Evolutionary conservation across 2,888 invertebrate genomes (phyloP).

Genomic region (Cybosia mesomella): DNA sequence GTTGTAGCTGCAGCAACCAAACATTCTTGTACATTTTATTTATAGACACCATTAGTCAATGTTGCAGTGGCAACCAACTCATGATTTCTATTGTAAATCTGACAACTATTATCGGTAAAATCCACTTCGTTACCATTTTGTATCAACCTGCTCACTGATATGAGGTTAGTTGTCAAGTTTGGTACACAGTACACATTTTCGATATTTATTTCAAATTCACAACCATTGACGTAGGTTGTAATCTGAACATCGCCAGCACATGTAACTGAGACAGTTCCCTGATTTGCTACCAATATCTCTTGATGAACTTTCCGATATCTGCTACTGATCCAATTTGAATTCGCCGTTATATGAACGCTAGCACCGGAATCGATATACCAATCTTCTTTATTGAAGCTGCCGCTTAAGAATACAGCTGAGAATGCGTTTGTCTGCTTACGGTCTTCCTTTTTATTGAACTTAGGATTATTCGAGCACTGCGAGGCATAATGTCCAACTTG

Average conservation of each 20-base stretch:
- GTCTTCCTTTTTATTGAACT: too few relatives aligned
- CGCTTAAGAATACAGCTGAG: constrained; percentile 24
- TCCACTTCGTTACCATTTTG: not conserved
- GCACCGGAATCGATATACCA: too few relatives aligned
- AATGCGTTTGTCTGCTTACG: constrained; percentile 23
- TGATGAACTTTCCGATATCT: too few relatives aligned
- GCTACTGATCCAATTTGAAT: too few relatives aligned
- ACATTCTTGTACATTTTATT: not conserved
- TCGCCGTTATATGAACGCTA: too few relatives aligned
- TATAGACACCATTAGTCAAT: not conserved
- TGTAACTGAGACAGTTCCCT: too few relatives aligned
- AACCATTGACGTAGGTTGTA: not conserved
- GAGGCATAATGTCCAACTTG: constrained; percentile 12
- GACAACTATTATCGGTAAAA: too few relatives aligned
- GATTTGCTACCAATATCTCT: too few relatives aligned
- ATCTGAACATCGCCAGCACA: constrained; percentile 1
- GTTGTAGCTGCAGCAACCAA: too few relatives aligned
- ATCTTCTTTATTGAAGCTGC: too few relatives aligned
- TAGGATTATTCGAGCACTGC: constrained; percentile 14
- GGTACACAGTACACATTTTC: not conserved
- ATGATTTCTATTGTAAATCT: too few relatives aligned
- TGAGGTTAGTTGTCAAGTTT: not conserved
- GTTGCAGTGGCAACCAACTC: not conserved
- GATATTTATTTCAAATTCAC: not conserved
- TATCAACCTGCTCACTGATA: constrained; percentile 8